Base-by-base conservation (phyloP, 2,888 invertebrate species). In the Zele albiditarsus region DNA sequence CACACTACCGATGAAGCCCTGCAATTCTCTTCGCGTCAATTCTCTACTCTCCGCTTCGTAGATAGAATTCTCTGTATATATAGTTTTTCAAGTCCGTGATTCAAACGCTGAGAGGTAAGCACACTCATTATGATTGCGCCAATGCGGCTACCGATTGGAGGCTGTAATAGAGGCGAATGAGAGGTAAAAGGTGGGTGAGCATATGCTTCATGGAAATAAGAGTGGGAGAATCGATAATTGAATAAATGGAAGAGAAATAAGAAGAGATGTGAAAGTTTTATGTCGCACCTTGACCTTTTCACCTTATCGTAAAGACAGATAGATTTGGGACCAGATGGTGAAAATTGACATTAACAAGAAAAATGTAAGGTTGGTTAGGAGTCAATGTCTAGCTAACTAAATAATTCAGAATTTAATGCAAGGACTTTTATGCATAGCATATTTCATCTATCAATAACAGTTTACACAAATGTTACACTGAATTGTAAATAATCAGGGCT, bases 271-370 rank as follows among this genome's bases (percentile, higher is more conserved):
- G 53, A 20, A 20, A 42, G 42, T 33, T 69, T 57, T 31, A 57
- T 46, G 46, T 23, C 31, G 69, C 69, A 69, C 69, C 69, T 69
- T 69, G 69, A 69, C 69, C 69, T 69, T 69, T 69, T 69, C 69
- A 69, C 69, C 69, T 69, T 23, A 33, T 53, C 57, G 28, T 53
- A 33, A 53, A 23, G 23, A 31, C 57, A 69, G 49, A 69, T 27
- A 33, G 53, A 57, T 33, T 33, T n/a, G 57, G 53, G 33, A 53
- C 31, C 46, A 69, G 28, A 33, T 23, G n/a, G 10, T 31, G 28
- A 31, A 31, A 69, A 53, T 49, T 28, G 28, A 28, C 28, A 38
- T 38, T 8, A 12, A n/a, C n/a, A 49, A 42, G 27, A 16, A n/a
- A 46, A 46, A 46, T 46, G 46, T 46, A 27, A 16, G n/a, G n/a